Evolutionary conservation across 2,113 vertebrate genomes (phyloP), one percentile per base, ranked within the genome.

Genomic region (Pedionomus torquatus): DNA sequence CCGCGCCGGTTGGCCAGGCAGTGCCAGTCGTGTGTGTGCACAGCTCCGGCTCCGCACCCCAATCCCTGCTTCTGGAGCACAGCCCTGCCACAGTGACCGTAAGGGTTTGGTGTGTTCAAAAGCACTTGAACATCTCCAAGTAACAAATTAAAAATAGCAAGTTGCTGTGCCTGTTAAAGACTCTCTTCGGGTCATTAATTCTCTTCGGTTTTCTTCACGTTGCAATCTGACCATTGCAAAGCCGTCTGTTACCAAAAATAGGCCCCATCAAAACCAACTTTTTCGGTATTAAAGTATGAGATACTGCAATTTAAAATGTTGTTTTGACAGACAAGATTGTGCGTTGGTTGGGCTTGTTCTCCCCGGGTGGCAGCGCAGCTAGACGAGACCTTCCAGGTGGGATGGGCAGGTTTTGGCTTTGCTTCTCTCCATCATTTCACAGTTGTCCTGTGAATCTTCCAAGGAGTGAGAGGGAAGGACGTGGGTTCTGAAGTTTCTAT

Each of bases 11-110:
- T 54, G 77, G 35, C 15, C 4, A 5, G 48, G 39, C 61, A 24
- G 54, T 5, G 15, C 14, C 7, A 10, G 52, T 35, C 2, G 5
- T 9, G 24, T 30, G 79, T 16, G 58, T 23, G 1, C 2, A 1
- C 10, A n/a, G 55, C 69, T 77, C 60, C 7, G 11, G 54, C 55
- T 75, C 35, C 3, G 0, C 20, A 46, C 65, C 1, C 0, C 54
- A 52, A 72, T 70, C 51, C 31, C 58, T 17, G 54, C 31, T 80
- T n/a, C 58, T n/a, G 17, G 2, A 5, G 46, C 43, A 44, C 70
- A 55, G 48, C 20, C 3, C 49, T 51, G 61, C 5, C 30, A 2
- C 19, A 30, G 26, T 35, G 28, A 35, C 51, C 7, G 0, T 28
- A 25, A 90, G n/a, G 55, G 68, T 25, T 4, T 66, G 54, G 26